phyloP scores from a whole-genome alignment of 2,888 invertebrate genomes.

The Cephalotes varians region DNA sequence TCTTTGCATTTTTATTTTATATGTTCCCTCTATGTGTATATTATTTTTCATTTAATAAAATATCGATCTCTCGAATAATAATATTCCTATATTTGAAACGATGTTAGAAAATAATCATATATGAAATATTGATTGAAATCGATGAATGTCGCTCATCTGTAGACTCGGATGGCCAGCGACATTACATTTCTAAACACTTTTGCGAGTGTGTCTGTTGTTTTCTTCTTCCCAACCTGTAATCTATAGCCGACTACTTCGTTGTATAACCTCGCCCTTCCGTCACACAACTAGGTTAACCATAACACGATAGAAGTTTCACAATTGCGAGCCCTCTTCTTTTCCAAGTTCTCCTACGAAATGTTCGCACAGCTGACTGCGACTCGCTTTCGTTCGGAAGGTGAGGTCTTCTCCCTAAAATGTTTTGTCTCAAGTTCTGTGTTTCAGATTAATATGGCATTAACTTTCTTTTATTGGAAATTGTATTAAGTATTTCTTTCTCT shows the following conservation, averaged over 20 bases:
- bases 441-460: slow-evolving; percentile 16
- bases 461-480: slow-evolving; percentile 6
- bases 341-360: slow-evolving; percentile 68
- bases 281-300: slow-evolving; percentile 69
- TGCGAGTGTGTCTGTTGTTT: neutral
- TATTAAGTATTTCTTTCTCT: neutral
- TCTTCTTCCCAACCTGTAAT: neutral
- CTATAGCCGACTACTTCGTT: slow-evolving; percentile 9
- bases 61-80: neutral
- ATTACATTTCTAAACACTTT: neutral
- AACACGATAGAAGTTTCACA: slow-evolving; percentile 67
- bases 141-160: neutral
- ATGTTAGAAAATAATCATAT: neutral
- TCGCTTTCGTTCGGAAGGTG: slow-evolving; percentile 65
- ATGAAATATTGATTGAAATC: slow-evolving; percentile 7
- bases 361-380: slow-evolving; percentile 70
- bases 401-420: neutral
- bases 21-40: too few relatives aligned
- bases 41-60: neutral
- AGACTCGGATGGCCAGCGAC: neutral
- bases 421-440: neutral
- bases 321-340: slow-evolving; percentile 52
- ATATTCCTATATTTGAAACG: neutral
- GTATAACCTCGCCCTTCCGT: slow-evolving; percentile 56
- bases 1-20: neutral